A percentile compares a stretch with the other conserved stretches of the same genome.
phyloP scores from a whole-genome alignment of 2,888 invertebrate species.

The Pachycephus smyrnensis region DNA sequence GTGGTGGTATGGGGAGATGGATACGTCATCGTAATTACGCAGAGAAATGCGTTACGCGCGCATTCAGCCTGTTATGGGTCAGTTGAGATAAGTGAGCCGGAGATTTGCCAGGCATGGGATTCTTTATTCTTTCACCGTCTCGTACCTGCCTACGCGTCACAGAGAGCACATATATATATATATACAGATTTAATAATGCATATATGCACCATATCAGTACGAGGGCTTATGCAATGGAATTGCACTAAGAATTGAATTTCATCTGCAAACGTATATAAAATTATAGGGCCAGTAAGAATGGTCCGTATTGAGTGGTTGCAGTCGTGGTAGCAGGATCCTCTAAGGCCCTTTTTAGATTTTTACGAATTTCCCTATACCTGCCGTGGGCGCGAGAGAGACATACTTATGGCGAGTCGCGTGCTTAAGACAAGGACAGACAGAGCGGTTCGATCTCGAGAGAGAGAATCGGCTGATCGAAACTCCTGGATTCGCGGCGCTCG shows the following conservation, averaged over 20 bases:
- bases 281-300: neutral
- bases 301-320: neutral
- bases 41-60: slow-evolving; percentile 35
- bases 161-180: neutral
- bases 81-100: slow-evolving; percentile 48
- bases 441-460: neutral
- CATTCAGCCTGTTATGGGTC: slow-evolving; percentile 38
- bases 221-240: neutral
- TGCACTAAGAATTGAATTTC: neutral
- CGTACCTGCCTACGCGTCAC: neutral
- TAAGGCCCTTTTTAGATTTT: neutral
- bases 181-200: neutral
- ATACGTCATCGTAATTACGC: slow-evolving; percentile 30
- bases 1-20: neutral
- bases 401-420: neutral
- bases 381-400: neutral
- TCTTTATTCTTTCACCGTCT: slow-evolving; percentile 10
- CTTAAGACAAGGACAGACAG: neutral
- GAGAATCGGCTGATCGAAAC: neutral
- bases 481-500: neutral
- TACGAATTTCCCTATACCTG: neutral
- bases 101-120: slow-evolving; percentile 41
- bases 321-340: neutral
- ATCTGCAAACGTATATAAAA: neutral
- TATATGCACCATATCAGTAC: neutral